Conservation (phyloP, 1,140 invertebrate genomes). For the Scaptomyza hsui region DNA sequence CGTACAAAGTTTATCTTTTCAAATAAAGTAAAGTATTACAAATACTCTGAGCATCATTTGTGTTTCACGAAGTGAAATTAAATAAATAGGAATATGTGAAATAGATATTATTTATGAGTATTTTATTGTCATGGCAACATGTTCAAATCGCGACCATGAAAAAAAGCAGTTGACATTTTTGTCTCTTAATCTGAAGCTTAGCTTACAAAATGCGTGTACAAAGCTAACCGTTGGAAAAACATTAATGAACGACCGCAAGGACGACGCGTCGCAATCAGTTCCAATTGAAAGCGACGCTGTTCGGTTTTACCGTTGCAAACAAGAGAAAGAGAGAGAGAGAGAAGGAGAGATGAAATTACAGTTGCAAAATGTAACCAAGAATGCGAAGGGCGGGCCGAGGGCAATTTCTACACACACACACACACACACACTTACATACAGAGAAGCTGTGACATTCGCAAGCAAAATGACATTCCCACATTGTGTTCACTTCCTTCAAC, state of each 20-base stretch:
- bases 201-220: not conserved
- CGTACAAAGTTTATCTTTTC: not conserved
- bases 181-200: constrained; percentile 14
- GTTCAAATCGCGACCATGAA: not conserved
- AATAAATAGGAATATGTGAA: not conserved
- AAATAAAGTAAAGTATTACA: too few species aligned
- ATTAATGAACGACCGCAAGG: constrained; percentile 35
- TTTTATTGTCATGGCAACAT: not conserved
- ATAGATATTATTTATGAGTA: not conserved
- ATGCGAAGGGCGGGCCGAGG: too few species aligned
- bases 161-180: constrained; percentile 1
- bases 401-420: constrained; percentile 7
- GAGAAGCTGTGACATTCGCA: constrained; percentile 27
- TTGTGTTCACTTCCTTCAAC: constrained; percentile 60
- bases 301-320: constrained; percentile 30
- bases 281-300: constrained; percentile 34
- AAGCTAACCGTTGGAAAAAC: not conserved
- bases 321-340: not conserved
- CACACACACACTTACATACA: not conserved
- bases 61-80: too few species aligned
- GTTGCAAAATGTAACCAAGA: constrained; percentile 20
- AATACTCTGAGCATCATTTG: too few species aligned
- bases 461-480: constrained; percentile 44
- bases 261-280: constrained; percentile 27
- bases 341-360: constrained; percentile 16